Conservation (phyloP, 2,888 invertebrate species). For the Tridacna crocea region DNA sequence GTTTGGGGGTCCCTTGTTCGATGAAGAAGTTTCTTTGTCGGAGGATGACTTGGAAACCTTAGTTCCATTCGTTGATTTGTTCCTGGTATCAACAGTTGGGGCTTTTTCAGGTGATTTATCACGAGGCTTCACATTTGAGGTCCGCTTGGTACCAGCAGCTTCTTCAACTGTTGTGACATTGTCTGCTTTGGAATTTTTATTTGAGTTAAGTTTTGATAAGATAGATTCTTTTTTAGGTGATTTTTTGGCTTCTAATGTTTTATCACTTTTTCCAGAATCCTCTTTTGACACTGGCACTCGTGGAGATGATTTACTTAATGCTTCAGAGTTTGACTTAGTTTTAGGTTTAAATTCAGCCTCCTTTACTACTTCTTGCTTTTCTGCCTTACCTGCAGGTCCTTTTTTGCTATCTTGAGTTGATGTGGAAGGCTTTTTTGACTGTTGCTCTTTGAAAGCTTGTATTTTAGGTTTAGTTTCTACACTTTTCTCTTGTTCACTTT, state of each 20-base stretch:
- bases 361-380: not conserved
- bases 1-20: not conserved
- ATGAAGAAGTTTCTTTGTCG: not conserved
- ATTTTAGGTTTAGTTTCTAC: slow-evolving; percentile 9
- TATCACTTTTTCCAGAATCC: not conserved
- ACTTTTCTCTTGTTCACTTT: not conserved
- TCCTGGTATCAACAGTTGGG: not conserved
- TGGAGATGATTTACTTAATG: not conserved
- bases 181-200: slow-evolving; percentile 12
- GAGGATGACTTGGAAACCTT: not conserved
- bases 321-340: not conserved
- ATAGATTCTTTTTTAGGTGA: slow-evolving; percentile 16
- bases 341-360: not conserved
- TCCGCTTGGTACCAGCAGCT: not conserved
- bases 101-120: not conserved
- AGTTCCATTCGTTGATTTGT: not conserved
- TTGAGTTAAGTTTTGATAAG: slow-evolving; percentile 17
- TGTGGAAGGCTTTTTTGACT: not conserved
- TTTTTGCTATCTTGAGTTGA: not conserved
- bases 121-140: not conserved
- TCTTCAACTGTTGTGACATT: not conserved
- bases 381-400: not conserved
- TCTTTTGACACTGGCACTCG: not conserved
- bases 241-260: not conserved
- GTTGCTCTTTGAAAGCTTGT: not conserved